These are phyloP conservation scores for Macaria liturata DNA, from an alignment of 2,888 invertebrate genomes.

Conservation along the genomic window DNA sequence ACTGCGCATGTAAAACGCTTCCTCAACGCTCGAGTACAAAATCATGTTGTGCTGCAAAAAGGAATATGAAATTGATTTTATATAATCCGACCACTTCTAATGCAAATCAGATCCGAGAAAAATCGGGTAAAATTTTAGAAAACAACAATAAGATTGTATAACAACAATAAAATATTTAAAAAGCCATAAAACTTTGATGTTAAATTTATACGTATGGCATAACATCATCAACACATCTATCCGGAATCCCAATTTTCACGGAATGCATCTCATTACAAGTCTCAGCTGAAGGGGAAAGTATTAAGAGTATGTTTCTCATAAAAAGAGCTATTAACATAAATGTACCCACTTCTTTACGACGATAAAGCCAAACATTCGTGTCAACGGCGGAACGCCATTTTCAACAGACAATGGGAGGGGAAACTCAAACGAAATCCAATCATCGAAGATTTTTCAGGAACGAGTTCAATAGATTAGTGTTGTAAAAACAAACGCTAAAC, in stretches of 20 bases:
- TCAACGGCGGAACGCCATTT: slow-evolving; percentile 35
- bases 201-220: slow-evolving; percentile 12
- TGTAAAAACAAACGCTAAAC: slow-evolving; percentile 21
- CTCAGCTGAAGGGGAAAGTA: slow-evolving; percentile 13
- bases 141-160: not conserved
- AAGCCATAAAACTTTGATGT: not conserved
- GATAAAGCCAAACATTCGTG: slow-evolving; percentile 36
- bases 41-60: slow-evolving; percentile 12
- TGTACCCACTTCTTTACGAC: slow-evolving; percentile 35
- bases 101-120: not conserved
- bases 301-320: slow-evolving; percentile 24
- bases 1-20: slow-evolving; percentile 11
- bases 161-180: not conserved
- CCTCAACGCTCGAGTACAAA: slow-evolving; percentile 7
- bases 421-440: slow-evolving; percentile 21
- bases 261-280: slow-evolving; percentile 7
- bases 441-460: slow-evolving; percentile 25
- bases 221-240: slow-evolving; percentile 12
- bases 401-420: slow-evolving; percentile 30
- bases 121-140: not conserved
- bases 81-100: not conserved
- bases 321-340: slow-evolving; percentile 34
- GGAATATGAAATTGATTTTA: slow-evolving; percentile 13
- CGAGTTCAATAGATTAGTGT: slow-evolving; percentile 10
- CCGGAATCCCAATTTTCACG: slow-evolving; percentile 10